phyloP scores from a whole-genome alignment of 2,113 vertebrate genomes.

The Sphyrna mokarran region DNA sequence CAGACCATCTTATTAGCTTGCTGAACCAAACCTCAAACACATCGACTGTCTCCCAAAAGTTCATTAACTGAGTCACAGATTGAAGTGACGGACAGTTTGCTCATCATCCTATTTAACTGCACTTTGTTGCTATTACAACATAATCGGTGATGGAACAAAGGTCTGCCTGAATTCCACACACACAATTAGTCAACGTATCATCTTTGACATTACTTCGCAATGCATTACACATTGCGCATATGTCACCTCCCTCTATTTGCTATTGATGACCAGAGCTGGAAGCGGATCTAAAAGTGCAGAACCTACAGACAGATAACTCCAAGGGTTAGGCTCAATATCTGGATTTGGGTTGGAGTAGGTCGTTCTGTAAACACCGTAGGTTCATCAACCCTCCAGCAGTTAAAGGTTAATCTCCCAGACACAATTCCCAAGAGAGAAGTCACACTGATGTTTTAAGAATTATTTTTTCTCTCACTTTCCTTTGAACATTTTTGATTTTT shows the following conservation, averaged over 20 bases:
- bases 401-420: too few species aligned
- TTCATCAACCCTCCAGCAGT: not conserved
- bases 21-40: not conserved
- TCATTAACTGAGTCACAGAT: not conserved
- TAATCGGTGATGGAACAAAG: not conserved
- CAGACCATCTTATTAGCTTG: not conserved
- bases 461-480: not conserved
- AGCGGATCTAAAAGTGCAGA: not conserved
- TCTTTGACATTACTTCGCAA: not conserved
- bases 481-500: not conserved
- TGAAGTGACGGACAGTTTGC: not conserved
- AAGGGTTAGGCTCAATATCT: not conserved
- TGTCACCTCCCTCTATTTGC: not conserved
- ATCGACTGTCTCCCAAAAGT: not conserved
- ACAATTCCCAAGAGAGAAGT: not conserved
- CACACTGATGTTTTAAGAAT: not conserved
- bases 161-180: not conserved
- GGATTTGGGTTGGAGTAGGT: not conserved
- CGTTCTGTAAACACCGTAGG: not conserved
- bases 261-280: not conserved
- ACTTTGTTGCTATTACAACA: not conserved
- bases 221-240: not conserved
- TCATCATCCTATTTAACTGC: not conserved
- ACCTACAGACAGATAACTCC: not conserved
- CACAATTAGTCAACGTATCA: not conserved